Base-by-base conservation (phyloP, 2,888 invertebrate genomes). In the Halocaridina rubra region DNA sequence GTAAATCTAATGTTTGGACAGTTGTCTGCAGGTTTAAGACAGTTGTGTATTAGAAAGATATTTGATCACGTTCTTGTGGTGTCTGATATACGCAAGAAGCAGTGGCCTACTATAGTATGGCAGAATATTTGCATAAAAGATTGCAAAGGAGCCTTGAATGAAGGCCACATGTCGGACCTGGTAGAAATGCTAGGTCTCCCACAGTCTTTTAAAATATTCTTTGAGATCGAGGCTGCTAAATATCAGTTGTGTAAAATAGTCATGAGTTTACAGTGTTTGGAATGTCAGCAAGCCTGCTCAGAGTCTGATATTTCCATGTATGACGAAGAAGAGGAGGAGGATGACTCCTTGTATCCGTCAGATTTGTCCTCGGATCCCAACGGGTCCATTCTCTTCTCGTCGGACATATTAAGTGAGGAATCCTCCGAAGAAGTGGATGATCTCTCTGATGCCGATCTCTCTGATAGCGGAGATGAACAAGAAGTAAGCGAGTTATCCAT, bases 1-100 rank as follows among this genome's bases (percentile, higher is more conserved):
- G 46, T 78, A 22, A n/a, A 30, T 10, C 77, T 88, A n/a, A 84
- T 85, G 81, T 88, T 88, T 86, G 88, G 88, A n/a, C 86, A 88
- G 46, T 39, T 85, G 8, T 84, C 81, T 39, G 85, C 88, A 53
- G 88, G 88, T 19, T 76, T 88, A 13, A 85, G 85, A 29, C 88
- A 88, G 71, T 22, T 88, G 57, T 88, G 88, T 81, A 81, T 88
- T 3, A 75, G 84, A n/a, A 57, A 59, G 29, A 85, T 88, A 29
- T 80, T 88, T 46, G 79, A 88, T 33, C 72, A 82, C 29, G 59
- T 86, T 13, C 71, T 85, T 32, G 78, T 84, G 71, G 80, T 75
- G 8, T 78, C 79, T 33, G 30, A 46, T 10, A 22, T 59, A 27
- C 46, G 57, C 19, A 46, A 53, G 7, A 76, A 81, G 24, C 16